Evolutionary conservation across 2,888 invertebrate species (phyloP).

Genomic region (Pristionchus japonicus): DNA sequence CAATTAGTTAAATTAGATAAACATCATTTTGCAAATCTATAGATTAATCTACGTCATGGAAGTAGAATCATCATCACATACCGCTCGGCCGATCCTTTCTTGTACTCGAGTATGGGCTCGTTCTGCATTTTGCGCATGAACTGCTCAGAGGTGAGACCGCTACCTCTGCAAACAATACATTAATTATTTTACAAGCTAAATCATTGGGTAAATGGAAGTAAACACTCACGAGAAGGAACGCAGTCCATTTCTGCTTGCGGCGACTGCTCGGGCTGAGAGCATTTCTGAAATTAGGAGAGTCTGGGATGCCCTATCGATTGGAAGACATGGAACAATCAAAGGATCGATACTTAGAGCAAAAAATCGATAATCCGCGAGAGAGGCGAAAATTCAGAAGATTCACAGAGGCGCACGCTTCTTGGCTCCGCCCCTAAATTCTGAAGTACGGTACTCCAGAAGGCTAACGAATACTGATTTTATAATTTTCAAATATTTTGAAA

Average conservation of each 20-base stretch:
- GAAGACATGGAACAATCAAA: neutral
- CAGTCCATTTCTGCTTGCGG: constrained; percentile 19
- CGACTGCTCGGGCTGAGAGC: constrained; percentile 31
- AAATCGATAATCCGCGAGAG: neutral
- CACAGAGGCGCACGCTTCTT: constrained; percentile 12
- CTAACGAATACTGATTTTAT: neutral
- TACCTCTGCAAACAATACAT: constrained; percentile 48
- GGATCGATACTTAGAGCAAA: neutral
- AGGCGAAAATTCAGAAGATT: neutral
- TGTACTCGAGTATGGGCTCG: constrained; percentile 81
- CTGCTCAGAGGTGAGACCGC: constrained; percentile 74
- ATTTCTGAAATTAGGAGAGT: neutral
- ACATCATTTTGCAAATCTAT: neutral
- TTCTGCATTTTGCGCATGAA: constrained; percentile 76
- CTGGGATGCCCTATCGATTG: neutral
- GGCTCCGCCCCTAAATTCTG: neutral
- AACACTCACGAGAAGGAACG: constrained; percentile 33
- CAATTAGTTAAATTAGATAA: neutral
- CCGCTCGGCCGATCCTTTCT: constrained; percentile 87
- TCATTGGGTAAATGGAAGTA: neutral
- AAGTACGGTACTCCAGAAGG: neutral
- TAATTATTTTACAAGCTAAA: neutral
- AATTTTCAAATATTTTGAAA: neutral
- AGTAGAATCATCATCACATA: constrained; percentile 76
- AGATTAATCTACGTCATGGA: neutral